These are phyloP conservation scores for Drepana arcuata DNA, from an alignment of 1,140 invertebrate genomes.

Conservation along the genomic window DNA sequence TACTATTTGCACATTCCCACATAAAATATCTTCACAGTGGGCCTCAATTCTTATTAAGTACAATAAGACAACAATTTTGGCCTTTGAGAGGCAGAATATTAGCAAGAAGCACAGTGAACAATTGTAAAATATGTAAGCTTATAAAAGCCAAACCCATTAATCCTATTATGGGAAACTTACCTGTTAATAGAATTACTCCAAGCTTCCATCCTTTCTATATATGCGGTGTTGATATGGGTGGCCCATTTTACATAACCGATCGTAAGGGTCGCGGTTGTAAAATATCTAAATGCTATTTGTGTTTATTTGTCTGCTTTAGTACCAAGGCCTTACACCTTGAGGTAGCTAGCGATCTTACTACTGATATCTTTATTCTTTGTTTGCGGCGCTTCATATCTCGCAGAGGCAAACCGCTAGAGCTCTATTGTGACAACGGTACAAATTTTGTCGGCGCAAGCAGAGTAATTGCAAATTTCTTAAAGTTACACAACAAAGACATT, in stretches of 20 bases:
- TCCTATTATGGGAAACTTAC: conserved; percentile 13
- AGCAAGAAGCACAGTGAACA: background rate
- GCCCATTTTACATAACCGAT: conserved; percentile 20
- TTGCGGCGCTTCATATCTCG: conserved; percentile 6
- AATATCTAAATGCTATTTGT: conserved; percentile 24
- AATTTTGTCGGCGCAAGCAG: conserved; percentile 12
- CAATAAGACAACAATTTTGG: conserved; percentile 8
- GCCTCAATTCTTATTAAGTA: conserved; percentile 10
- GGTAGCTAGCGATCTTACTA: conserved; percentile 8
- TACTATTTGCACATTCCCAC: conserved; percentile 15
- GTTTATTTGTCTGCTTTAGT: conserved; percentile 27
- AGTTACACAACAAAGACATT: background rate
- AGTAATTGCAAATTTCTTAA: conserved; percentile 7
- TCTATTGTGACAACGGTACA: conserved; percentile 9
- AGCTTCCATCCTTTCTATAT: conserved; percentile 13
- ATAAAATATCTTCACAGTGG: conserved; percentile 11
- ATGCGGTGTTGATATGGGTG: conserved; percentile 23
- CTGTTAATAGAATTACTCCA: background rate
- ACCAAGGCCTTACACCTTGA: conserved; percentile 26
- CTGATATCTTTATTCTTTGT: conserved; percentile 7
- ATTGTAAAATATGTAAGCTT: conserved; percentile 1
- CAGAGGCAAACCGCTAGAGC: conserved; percentile 4
- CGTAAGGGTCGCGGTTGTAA: conserved; percentile 16
- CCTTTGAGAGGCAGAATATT: conserved; percentile 8
- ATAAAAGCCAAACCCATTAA: conserved; percentile 5